Conservation (phyloP, 1,140 invertebrate species). For the Scaptomyza montana region DNA sequence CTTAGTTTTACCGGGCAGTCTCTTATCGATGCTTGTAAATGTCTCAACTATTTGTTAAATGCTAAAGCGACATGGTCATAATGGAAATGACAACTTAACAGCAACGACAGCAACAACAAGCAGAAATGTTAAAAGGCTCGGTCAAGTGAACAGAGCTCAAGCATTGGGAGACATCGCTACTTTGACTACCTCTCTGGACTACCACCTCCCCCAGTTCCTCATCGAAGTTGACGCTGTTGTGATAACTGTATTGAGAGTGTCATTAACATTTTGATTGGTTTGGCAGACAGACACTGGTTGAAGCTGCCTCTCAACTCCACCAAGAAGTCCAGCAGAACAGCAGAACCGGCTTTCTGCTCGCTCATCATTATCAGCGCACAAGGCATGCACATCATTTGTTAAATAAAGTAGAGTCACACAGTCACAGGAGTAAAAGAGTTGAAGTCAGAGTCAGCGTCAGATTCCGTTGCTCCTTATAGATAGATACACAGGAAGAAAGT, state of each 20-base stretch:
- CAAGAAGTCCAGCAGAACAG: constrained; percentile 7
- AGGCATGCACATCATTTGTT: constrained; percentile 80
- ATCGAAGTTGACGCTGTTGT: constrained; percentile 30
- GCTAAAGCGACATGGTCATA: constrained; percentile 83
- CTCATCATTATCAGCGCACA: constrained; percentile 53
- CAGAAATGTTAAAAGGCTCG: constrained; percentile 78
- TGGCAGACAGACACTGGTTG: constrained; percentile 34
- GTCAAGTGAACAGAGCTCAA: constrained; percentile 47
- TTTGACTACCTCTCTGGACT: not conserved
- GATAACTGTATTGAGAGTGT: constrained; percentile 83
- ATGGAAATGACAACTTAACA: constrained; percentile 83
- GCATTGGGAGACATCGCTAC: constrained; percentile 7
- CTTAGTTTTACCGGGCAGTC: not conserved
- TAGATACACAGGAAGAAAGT: not conserved
- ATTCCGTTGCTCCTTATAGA: not conserved
- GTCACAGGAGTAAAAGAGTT: constrained; percentile 1
- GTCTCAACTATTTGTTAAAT: constrained; percentile 84
- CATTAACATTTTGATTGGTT: constrained; percentile 83
- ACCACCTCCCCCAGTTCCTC: not conserved
- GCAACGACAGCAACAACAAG: constrained; percentile 16
- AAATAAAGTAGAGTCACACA: constrained; percentile 58
- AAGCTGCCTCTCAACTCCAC: constrained; percentile 19
- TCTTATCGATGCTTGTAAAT: constrained; percentile 79
- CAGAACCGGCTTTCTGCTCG: constrained; percentile 15
- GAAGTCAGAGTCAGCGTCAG: not conserved